These are phyloP conservation scores for Rhorus exstirpatorius DNA, from an alignment of 2,888 invertebrate species.

Conservation along the genomic window DNA sequence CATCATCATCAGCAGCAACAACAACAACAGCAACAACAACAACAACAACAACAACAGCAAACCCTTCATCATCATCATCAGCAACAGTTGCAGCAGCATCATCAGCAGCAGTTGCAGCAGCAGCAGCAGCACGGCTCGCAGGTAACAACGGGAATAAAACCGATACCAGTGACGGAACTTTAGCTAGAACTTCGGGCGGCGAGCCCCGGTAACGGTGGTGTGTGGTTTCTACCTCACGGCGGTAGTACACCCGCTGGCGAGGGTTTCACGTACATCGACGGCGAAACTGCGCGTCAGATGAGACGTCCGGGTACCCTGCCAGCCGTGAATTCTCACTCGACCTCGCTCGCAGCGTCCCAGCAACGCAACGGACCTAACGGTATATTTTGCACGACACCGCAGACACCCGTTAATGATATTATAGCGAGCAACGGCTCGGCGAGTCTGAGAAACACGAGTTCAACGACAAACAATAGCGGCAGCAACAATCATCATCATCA, in stretches of 20 bases:
- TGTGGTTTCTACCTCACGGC: constrained; percentile 91
- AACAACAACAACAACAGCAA: constrained; percentile 85
- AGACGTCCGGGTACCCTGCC: constrained; percentile 85
- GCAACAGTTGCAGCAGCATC: constrained; percentile 85
- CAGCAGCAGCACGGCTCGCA: constrained; percentile 82
- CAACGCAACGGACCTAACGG: constrained; percentile 59
- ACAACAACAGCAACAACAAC: constrained; percentile 82
- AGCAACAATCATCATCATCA: constrained; percentile 35
- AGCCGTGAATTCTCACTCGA: constrained; percentile 73
- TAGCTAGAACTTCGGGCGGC: constrained; percentile 98
- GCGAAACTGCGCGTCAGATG: constrained; percentile 88
- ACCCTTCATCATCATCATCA: constrained; percentile 83
- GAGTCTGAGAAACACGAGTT: constrained; percentile 43
- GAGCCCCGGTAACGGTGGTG: constrained; percentile 89
- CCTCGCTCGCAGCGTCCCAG: constrained; percentile 65
- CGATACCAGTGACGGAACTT: constrained; percentile 96
- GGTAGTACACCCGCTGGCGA: constrained; percentile 89
- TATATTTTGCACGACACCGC: constrained; percentile 63
- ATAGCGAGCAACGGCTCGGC: constrained; percentile 53
- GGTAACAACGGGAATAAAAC: constrained; percentile 87
- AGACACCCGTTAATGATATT: constrained; percentile 48
- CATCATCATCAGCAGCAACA: constrained; percentile 84
- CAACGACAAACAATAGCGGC: constrained; percentile 23
- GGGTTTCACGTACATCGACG: constrained; percentile 92
- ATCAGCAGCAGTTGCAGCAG: constrained; percentile 85